These are phyloP conservation scores for Catharus minimus DNA, from an alignment of 2,113 vertebrate species.

Conservation along the genomic window DNA sequence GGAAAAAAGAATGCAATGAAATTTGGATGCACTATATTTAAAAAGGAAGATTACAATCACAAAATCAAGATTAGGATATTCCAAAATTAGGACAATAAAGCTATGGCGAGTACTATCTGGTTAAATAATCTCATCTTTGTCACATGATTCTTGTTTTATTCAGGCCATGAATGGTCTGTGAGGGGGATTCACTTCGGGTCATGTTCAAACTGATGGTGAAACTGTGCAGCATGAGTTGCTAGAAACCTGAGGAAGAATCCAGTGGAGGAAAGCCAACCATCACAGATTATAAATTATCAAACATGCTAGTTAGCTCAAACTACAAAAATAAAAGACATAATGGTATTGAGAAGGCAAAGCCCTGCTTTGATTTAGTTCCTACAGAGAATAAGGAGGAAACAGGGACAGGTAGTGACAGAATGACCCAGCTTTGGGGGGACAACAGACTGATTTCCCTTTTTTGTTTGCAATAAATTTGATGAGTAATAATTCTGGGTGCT, in stretches of 20 bases:
- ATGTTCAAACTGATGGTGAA: not conserved
- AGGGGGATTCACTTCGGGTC: not conserved
- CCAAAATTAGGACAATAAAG: not conserved
- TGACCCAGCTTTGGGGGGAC: not conserved
- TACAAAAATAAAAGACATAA: not conserved
- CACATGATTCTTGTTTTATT: not conserved
- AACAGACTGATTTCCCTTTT: not conserved
- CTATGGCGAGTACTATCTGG: too few species aligned
- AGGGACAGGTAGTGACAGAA: not conserved
- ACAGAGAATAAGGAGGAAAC: not conserved
- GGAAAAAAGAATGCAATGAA: not conserved
- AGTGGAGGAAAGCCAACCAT: not conserved
- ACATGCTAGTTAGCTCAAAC: not conserved
- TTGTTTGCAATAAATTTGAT: not conserved
- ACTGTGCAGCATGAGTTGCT: not conserved
- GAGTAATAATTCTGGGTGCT: not conserved
- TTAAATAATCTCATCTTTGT: not conserved
- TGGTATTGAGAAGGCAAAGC: not conserved
- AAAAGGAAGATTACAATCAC: not conserved
- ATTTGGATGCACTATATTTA: not conserved
- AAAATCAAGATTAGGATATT: not conserved
- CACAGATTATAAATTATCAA: not conserved
- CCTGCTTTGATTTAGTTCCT: not conserved
- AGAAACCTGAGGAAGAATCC: not conserved
- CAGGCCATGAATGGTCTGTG: not conserved